Base-by-base conservation (phyloP, 2,888 invertebrate genomes). In the Cosmia trapezina region DNA sequence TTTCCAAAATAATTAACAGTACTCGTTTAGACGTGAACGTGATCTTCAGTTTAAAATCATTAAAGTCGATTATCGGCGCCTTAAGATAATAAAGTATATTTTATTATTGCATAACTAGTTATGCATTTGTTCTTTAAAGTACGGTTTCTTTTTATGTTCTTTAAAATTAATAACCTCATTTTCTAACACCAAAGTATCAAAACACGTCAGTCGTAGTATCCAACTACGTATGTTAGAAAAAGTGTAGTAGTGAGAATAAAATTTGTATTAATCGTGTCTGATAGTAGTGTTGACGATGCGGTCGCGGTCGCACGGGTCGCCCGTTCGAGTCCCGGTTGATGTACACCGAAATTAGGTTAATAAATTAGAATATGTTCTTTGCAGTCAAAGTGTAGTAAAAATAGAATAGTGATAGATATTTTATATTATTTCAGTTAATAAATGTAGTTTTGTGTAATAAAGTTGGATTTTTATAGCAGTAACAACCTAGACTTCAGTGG, bases 211-310 rank as follows among this genome's bases (percentile, higher is more conserved):
- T 76, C 89, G 71, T 45, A 53, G 73, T 90, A 90, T 73, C 74
- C 62, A 87, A 75, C 84, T 81, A 82, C 86, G 87, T 89, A 89
- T 88, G 85, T 89, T 92, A 92, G 92, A 94, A 94, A 93, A 92
- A 90, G 82, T 85, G 74, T 81, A 85, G 81, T 87, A 84, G 87
- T 89, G 89, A 92, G 92, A 93, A 93, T 91, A 93, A 92, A 92
- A 91, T 90, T 88, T 86, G 88, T 91, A 91, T 90, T 93, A 93
- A 92, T 91, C 88, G 89, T 82, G 88, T 86, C 73, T 85, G 90
- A 90, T 93, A 94, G 95, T 95, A 84, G 84, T 82, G 88, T 85
- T 76, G 86, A 86, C 82, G 92, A 90, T 91, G 93, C 89, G 92
- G 83, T 73, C 85, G 85, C 80, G 87, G 54, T 56, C 89, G 90